Percentiles rank a stretch among this genome's conserved stretches.
Evolutionary conservation across 2,797 vertebrate genomes (phyloP).

Genomic region (Trachurus trachurus): DNA sequence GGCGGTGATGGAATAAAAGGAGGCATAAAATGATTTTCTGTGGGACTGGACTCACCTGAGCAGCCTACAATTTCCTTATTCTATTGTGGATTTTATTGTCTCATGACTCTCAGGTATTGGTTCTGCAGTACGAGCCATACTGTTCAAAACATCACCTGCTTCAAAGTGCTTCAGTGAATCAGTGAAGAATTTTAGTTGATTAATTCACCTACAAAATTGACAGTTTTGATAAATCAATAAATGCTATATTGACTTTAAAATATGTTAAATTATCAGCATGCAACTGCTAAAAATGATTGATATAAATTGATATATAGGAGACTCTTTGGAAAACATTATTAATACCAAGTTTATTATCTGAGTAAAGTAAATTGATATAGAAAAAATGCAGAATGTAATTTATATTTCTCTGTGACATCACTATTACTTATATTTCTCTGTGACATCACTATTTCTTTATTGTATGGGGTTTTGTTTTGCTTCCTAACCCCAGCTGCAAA

Average conservation of each 20-base stretch:
- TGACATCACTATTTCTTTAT: neutral
- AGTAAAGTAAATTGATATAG: neutral
- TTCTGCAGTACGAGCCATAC: slow-evolving; percentile 6
- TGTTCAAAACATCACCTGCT: neutral
- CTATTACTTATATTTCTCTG: too few species aligned
- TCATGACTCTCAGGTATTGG: slow-evolving; percentile 7
- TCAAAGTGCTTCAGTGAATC: neutral
- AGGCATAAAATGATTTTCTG: neutral
- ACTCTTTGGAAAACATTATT: neutral
- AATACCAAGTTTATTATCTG: neutral
- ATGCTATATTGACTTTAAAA: too few species aligned
- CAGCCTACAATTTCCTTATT: neutral
- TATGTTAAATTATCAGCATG: too few species aligned
- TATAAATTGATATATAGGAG: neutral
- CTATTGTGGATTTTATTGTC: slow-evolving; percentile 16
- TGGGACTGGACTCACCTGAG: slow-evolving; percentile 5
- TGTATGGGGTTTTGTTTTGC: neutral
- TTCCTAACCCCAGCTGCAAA: slow-evolving; percentile 5
- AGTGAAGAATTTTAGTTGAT: neutral
- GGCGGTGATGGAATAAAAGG: neutral
- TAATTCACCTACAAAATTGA: neutral
- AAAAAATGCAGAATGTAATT: too few species aligned
- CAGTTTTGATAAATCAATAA: neutral
- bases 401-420: neutral
- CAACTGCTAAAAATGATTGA: neutral